A percentile compares a stretch with the other conserved stretches of the same genome.
Conservation (phyloP, 2,113 vertebrate species). For the Takifugu bimaculatus region DNA sequence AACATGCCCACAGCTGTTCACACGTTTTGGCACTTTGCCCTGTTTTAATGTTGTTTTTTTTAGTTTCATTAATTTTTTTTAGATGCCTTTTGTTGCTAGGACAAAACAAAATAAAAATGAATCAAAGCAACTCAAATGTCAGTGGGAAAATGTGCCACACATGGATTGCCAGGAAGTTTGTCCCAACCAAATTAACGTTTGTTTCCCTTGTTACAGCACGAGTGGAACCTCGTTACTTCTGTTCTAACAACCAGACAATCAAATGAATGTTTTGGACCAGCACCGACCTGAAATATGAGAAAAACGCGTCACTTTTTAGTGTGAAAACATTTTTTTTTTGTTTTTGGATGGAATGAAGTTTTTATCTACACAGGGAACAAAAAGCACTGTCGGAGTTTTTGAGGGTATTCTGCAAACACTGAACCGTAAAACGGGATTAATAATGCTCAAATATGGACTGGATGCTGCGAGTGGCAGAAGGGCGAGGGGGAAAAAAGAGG, state of each 20-base stretch:
- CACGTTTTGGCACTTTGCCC: constrained; percentile 48
- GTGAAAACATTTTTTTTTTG: not conserved
- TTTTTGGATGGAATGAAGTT: constrained; percentile 49
- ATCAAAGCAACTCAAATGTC: constrained; percentile 18
- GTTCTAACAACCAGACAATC: constrained; percentile 10
- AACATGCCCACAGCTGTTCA: constrained; percentile 63
- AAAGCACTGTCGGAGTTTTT: constrained; percentile 14
- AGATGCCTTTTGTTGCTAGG: constrained; percentile 30
- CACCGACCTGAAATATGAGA: constrained; percentile 22
- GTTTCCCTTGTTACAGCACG: constrained; percentile 31
- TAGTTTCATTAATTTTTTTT: not conserved
- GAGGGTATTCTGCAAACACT: constrained; percentile 22
- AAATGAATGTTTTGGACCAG: constrained; percentile 34
- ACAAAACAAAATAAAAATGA: constrained; percentile 46
- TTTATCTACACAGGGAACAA: constrained; percentile 53
- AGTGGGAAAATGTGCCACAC: constrained; percentile 34
- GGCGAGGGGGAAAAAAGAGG: constrained; percentile 12
- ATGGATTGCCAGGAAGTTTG: constrained; percentile 22
- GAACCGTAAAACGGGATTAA: constrained; percentile 33
- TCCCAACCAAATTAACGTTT: constrained; percentile 22
- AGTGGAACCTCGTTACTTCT: too few species aligned
- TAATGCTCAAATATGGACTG: constrained; percentile 9
- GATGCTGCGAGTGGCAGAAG: constrained; percentile 25
- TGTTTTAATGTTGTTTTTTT: constrained; percentile 5
- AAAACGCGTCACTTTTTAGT: constrained; percentile 31